A percentile compares a stretch with the other conserved stretches of the same genome.
These are phyloP conservation scores for Urocynchramus pylzowi DNA, from an alignment of 2,113 vertebrate genomes.

Conservation along the genomic window DNA sequence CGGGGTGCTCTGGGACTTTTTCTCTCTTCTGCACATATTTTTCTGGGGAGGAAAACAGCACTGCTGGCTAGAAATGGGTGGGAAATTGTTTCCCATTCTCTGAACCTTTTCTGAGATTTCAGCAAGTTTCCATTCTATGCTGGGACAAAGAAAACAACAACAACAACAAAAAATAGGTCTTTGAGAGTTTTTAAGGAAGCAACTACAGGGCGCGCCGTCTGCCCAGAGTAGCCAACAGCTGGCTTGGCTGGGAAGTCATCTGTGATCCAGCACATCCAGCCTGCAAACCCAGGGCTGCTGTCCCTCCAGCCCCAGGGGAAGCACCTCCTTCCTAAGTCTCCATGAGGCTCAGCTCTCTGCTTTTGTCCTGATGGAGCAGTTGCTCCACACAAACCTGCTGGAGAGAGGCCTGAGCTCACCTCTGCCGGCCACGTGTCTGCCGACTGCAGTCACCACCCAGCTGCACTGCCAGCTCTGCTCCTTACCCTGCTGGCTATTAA, in stretches of 20 bases:
- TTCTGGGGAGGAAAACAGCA: constrained; percentile 43
- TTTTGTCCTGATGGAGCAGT: background rate
- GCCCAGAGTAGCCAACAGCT: background rate
- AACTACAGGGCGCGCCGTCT: background rate
- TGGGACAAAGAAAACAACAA: constrained; percentile 43
- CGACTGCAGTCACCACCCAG: background rate
- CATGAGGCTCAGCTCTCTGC: background rate
- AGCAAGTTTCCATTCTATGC: constrained; percentile 51
- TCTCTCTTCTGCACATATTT: constrained; percentile 33
- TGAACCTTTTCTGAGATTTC: constrained; percentile 49
- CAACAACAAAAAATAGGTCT: background rate
- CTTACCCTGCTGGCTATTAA: background rate
- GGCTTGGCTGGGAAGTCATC: background rate
- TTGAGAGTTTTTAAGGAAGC: background rate
- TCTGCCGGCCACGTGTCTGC: background rate
- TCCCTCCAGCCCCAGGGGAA: background rate
- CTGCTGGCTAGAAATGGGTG: constrained; percentile 51
- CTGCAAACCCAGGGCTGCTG: background rate
- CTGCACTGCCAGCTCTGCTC: background rate
- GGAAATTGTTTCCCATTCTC: constrained; percentile 33
- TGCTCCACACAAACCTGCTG: background rate
- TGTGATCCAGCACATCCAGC: background rate
- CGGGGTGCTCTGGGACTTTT: constrained; percentile 37
- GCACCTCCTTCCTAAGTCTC: background rate
- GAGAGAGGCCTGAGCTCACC: background rate